A percentile compares a stretch with the other conserved stretches of the same genome.
phyloP scores from a whole-genome alignment of 2,888 invertebrate genomes.

The Zeuzera pyrina region DNA sequence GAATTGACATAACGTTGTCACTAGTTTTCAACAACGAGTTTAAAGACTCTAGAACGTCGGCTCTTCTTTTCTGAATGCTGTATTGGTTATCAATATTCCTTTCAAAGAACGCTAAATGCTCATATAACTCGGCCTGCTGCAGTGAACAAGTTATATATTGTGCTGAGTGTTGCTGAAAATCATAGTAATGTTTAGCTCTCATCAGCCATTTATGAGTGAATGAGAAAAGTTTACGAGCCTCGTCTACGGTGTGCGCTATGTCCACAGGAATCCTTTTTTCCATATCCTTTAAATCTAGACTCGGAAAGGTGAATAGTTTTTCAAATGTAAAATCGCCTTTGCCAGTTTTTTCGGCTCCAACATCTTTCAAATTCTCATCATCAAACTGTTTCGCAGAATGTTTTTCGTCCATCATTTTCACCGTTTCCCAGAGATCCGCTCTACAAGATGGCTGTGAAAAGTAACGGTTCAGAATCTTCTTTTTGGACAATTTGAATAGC shows the following conservation, averaged over 20 bases:
- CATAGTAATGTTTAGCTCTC: conserved; percentile 72
- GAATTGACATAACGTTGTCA: conserved; percentile 65
- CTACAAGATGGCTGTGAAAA: conserved; percentile 44
- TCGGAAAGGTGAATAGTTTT: conserved; percentile 42
- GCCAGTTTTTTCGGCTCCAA: conserved; percentile 41
- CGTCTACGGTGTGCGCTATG: conserved; percentile 38
- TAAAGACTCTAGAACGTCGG: conserved; percentile 72
- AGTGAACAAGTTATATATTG: conserved; percentile 74
- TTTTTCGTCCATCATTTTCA: conserved; percentile 37
- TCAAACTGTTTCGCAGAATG: too few species aligned
- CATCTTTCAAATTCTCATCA: conserved; percentile 47
- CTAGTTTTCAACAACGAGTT: conserved; percentile 66
- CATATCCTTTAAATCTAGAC: conserved; percentile 47
- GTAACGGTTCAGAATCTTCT: conserved; percentile 48
- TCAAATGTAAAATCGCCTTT: conserved; percentile 40
- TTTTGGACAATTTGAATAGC: conserved; percentile 71
- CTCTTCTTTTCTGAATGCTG: conserved; percentile 71
- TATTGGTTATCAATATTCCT: conserved; percentile 75
- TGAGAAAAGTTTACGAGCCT: conserved; percentile 68
- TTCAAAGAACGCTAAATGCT: conserved; percentile 81
- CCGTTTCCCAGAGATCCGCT: conserved; percentile 50
- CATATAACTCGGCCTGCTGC: conserved; percentile 77
- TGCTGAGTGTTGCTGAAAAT: conserved; percentile 70
- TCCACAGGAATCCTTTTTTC: conserved; percentile 44
- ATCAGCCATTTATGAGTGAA: conserved; percentile 75